A percentile compares a stretch with the other conserved stretches of the same genome.
Conservation (phyloP, 2,113 vertebrate genomes). For the Aspidoscelis tigris region DNA sequence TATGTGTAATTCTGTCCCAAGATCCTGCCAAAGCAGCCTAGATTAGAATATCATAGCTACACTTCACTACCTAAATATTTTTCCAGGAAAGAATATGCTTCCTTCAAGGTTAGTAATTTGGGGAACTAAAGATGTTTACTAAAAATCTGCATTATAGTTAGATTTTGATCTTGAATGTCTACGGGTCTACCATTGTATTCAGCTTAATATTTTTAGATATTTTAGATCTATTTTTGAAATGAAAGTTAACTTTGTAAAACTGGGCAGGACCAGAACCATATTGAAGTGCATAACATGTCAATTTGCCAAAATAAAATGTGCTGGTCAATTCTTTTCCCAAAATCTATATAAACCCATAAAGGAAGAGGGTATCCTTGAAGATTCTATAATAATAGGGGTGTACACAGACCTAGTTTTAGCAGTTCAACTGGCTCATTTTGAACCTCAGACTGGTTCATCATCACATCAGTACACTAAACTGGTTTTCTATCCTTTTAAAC, state of each 20-base stretch:
- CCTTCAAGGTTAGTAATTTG: too few relatives aligned
- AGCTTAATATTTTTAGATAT: slow-evolving; percentile 13
- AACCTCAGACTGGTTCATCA: too few relatives aligned
- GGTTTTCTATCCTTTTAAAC: too few relatives aligned
- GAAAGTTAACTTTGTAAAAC: slow-evolving; percentile 15
- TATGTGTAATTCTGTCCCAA: too few relatives aligned
- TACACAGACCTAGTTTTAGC: too few relatives aligned
- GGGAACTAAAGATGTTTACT: neutral
- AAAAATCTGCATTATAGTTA: neutral
- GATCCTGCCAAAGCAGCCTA: too few relatives aligned
- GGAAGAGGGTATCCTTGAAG: neutral
- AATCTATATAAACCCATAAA: neutral
- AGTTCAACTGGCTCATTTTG: too few relatives aligned
- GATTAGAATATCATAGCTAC: too few relatives aligned
- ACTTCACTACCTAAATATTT: too few relatives aligned
- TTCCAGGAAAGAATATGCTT: too few relatives aligned
- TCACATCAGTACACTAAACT: too few relatives aligned
- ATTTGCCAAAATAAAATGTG: slow-evolving; percentile 6
- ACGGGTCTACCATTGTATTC: neutral
- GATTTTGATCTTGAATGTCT: slow-evolving; percentile 18
- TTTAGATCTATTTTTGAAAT: slow-evolving; percentile 26
- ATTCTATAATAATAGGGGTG: neutral
- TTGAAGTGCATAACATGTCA: neutral
- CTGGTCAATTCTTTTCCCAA: neutral
- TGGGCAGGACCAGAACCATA: slow-evolving; percentile 23